phyloP scores from a whole-genome alignment of 2,888 invertebrate species.

The Noctua janthina region DNA sequence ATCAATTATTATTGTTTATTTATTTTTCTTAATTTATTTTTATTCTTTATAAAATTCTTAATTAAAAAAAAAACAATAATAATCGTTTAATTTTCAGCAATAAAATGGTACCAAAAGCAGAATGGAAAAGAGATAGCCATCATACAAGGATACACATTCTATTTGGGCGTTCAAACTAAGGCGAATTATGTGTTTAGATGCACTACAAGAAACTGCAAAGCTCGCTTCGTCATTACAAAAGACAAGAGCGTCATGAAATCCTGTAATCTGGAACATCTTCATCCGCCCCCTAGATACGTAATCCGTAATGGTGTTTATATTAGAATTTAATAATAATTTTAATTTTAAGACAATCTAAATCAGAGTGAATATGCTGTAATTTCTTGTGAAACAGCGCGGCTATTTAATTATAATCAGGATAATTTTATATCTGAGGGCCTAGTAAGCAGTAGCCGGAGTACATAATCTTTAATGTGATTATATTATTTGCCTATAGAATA shows the following conservation, averaged over 20 bases:
- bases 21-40: neutral
- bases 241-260: conserved; percentile 17
- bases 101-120: conserved; percentile 37
- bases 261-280: conserved; percentile 29
- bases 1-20: neutral
- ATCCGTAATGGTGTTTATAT: conserved; percentile 23
- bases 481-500: too few species aligned
- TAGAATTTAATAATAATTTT: conserved; percentile 1
- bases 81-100: neutral
- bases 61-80: neutral
- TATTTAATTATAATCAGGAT: neutral
- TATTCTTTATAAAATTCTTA: neutral
- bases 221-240: conserved; percentile 34
- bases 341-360: neutral
- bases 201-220: neutral
- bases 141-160: conserved; percentile 70
- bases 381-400: neutral
- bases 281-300: conserved; percentile 11
- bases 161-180: neutral
- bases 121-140: conserved; percentile 69
- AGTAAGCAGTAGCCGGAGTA: neutral
- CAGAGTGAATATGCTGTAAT: neutral
- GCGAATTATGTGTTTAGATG: conserved; percentile 26
- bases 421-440: neutral
- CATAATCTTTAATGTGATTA: too few species aligned